Evolutionary conservation across 2,797 vertebrate species (phyloP), one percentile per base, ranked within the genome.

Genomic region (Tangara arthus): DNA sequence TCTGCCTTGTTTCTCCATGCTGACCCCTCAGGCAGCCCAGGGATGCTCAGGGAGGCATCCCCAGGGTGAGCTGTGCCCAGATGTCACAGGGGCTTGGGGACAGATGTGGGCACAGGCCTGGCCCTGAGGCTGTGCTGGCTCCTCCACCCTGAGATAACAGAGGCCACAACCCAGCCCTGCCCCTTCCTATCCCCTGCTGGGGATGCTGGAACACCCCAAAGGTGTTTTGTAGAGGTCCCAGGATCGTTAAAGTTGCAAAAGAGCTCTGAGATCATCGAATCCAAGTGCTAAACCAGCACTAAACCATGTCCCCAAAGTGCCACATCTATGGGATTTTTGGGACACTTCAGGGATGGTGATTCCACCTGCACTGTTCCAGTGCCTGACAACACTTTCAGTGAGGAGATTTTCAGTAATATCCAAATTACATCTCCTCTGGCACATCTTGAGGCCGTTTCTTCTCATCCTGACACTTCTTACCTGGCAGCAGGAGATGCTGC

Each of bases 91-190:
- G 30, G 8, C 22, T n/a, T 14, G 60, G 41, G 8, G 23, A 2
- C 61, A 53, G 21, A 11, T 11, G 37, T 35, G 12, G 15, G 34
- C 3, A 15, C 0, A 1, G 18, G 39, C 47, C 63, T 14, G 64
- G 4, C 0, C 0, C 52, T 17, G 39, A 2, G 0, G 0, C 30
- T 24, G 9, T 0, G 3, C 11, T 11, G 87, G 4, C 11, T 9
- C 46, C 12, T 24, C 4, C 8, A 26, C 11, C 32, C 72, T 23
- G 2, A 12, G 37, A 34, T 9, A 37, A 15, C 6, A 0, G 39
- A 28, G 41, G 10, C 49, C 57, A 44, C 9, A 16, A 22, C 44
- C 2, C 72, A 26, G 3, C 13, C 22, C 60, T 66, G 28, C 27
- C 56, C 84, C 32, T 60, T 70, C 20, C 65, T 3, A 1, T 7